A percentile compares a stretch with the other conserved stretches of the same genome.
Evolutionary conservation across 2,113 vertebrate genomes (phyloP).

Genomic region (Lophochroa leadbeateri): DNA sequence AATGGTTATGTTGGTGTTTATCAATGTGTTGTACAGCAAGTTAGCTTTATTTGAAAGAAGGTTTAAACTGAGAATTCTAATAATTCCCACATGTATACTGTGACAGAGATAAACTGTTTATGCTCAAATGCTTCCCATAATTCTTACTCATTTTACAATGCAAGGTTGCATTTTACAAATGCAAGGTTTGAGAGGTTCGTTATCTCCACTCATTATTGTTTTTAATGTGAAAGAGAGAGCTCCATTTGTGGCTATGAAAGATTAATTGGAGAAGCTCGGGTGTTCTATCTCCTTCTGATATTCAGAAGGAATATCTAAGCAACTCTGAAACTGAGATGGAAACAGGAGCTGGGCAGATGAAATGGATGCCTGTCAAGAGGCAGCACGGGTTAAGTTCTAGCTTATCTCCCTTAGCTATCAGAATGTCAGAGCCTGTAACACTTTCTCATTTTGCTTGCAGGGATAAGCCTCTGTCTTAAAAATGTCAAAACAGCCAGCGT

Average conservation of each 20-base stretch:
- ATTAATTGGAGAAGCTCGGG: slow-evolving; percentile 84
- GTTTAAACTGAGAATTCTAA: not conserved
- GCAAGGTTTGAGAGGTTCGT: slow-evolving; percentile 48
- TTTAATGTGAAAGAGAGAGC: slow-evolving; percentile 62
- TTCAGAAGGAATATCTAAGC: slow-evolving; percentile 81
- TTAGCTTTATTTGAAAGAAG: not conserved
- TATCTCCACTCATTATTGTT: slow-evolving; percentile 66
- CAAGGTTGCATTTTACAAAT: not conserved
- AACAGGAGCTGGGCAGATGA: slow-evolving; percentile 82
- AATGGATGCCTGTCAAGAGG: slow-evolving; percentile 72
- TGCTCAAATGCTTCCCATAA: not conserved
- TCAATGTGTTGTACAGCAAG: not conserved
- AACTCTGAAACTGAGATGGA: slow-evolving; percentile 81
- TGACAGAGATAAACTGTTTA: not conserved
- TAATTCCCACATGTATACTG: not conserved
- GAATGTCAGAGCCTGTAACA: slow-evolving; percentile 71
- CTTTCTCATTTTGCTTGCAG: slow-evolving; percentile 75
- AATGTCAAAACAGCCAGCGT: slow-evolving; percentile 94
- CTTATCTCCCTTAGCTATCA: slow-evolving; percentile 73
- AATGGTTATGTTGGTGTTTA: not conserved
- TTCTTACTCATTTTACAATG: not conserved
- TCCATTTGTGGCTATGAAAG: slow-evolving; percentile 85
- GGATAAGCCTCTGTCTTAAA: slow-evolving; percentile 70
- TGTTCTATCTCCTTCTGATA: slow-evolving; percentile 74
- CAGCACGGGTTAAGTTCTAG: slow-evolving; percentile 71